These are phyloP conservation scores for Aphelocoma californica DNA, from an alignment of 2,797 vertebrate genomes.

Conservation along the genomic window DNA sequence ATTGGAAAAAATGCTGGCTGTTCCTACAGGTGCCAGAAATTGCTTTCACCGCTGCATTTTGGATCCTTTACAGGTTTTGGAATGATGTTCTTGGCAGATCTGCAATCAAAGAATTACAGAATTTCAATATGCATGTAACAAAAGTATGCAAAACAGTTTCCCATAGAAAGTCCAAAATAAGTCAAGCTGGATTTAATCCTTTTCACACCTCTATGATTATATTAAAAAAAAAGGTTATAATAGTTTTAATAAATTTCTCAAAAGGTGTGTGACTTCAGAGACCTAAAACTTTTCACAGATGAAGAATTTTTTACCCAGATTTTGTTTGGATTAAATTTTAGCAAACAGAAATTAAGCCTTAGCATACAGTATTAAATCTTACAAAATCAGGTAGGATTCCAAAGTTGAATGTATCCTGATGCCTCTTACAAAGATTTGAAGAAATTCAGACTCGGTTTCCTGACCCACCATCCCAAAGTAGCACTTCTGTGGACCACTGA, in stretches of 20 bases:
- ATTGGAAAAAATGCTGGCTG: neutral
- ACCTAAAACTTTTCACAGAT: neutral
- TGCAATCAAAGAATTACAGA: constrained; percentile 34
- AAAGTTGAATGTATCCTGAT: constrained; percentile 3
- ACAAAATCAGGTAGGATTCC: constrained; percentile 15
- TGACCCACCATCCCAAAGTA: neutral
- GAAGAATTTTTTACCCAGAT: neutral
- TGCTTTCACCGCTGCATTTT: neutral
- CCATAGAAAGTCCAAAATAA: constrained; percentile 5
- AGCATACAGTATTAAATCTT: neutral
- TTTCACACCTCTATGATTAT: neutral
- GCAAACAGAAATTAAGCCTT: neutral
- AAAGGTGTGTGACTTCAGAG: neutral
- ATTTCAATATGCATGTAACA: constrained; percentile 5
- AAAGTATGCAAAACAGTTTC: constrained; percentile 34
- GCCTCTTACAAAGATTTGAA: neutral
- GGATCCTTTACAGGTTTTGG: constrained; percentile 13
- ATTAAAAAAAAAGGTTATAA: neutral
- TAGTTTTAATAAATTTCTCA: neutral
- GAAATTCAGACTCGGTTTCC: neutral
- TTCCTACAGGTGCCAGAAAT: neutral
- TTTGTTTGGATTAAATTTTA: constrained; percentile 40
- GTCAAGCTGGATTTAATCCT: constrained; percentile 18
- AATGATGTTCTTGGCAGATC: constrained; percentile 24
- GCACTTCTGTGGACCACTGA: neutral